These are phyloP conservation scores for Zophobas morio DNA, from an alignment of 1,140 invertebrate genomes.

Conservation along the genomic window DNA sequence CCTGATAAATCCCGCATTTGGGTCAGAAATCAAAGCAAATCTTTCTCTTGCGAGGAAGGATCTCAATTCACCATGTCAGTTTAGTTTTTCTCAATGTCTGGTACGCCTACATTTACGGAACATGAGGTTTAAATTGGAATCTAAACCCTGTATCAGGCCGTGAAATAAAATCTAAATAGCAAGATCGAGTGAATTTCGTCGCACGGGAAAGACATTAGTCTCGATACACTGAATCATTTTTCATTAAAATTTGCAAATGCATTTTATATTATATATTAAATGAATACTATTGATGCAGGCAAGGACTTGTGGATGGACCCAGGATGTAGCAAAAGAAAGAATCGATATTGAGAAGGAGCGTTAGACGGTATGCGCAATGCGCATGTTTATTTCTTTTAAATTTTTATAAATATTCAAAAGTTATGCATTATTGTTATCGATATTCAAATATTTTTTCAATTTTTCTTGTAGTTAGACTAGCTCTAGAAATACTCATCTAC, in stretches of 20 bases:
- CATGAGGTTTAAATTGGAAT: slow-evolving; percentile 19
- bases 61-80: neutral
- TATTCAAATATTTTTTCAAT: slow-evolving; percentile 15
- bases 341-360: slow-evolving; percentile 48
- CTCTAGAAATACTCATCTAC: slow-evolving; percentile 21
- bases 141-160: neutral
- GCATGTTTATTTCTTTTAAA: slow-evolving; percentile 49
- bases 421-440: slow-evolving; percentile 28
- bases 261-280: slow-evolving; percentile 31
- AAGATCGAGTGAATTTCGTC: slow-evolving; percentile 7
- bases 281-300: slow-evolving; percentile 45
- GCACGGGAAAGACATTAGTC: neutral
- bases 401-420: slow-evolving; percentile 37
- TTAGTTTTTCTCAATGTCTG: slow-evolving; percentile 27
- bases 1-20: neutral
- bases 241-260: slow-evolving; percentile 1
- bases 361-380: slow-evolving; percentile 48
- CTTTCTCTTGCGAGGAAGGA: slow-evolving; percentile 24
- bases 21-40: slow-evolving; percentile 12
- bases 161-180: slow-evolving; percentile 13
- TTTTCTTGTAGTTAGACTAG: slow-evolving; percentile 26
- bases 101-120: slow-evolving; percentile 1
- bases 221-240: neutral
- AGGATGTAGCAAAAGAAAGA: slow-evolving; percentile 50
- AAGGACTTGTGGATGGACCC: slow-evolving; percentile 46